Percentiles rank a stretch among this genome's conserved stretches.
These are phyloP conservation scores for Limnephilus marmoratus DNA, from an alignment of 2,888 invertebrate genomes.

Conservation along the genomic window DNA sequence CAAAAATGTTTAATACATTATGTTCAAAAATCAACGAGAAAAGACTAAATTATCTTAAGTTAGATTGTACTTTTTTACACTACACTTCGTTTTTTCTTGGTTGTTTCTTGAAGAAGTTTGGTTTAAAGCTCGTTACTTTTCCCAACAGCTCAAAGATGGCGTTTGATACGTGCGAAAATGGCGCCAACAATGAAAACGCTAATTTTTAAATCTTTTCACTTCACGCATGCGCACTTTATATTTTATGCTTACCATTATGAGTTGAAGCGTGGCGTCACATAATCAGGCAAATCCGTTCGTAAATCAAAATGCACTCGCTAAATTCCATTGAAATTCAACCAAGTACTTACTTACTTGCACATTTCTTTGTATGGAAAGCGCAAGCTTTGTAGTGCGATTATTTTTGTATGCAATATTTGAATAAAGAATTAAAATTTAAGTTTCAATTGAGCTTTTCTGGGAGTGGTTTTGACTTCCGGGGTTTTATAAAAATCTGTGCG, in stretches of 20 bases:
- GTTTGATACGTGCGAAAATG: constrained; percentile 23
- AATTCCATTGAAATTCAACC: background rate
- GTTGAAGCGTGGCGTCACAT: constrained; percentile 5
- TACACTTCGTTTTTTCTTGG: background rate
- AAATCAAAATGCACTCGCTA: background rate
- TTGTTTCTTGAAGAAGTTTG: background rate
- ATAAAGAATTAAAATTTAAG: background rate
- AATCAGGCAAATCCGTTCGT: background rate
- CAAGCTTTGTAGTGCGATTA: background rate
- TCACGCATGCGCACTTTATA: background rate
- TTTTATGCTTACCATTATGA: background rate
- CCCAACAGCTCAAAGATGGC: background rate
- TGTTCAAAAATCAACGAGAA: background rate
- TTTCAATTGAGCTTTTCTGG: background rate
- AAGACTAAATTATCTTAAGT: background rate
- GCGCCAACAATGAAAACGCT: background rate
- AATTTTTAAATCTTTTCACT: constrained; percentile 9
- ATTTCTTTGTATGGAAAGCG: background rate
- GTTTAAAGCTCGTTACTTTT: background rate
- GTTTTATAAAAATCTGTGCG: background rate
- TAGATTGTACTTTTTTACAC: background rate
- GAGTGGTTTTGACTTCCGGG: background rate
- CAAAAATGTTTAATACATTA: background rate
- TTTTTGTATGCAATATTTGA: background rate
- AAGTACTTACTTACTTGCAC: background rate